Evolutionary conservation across 2,113 vertebrate genomes (phyloP).

Genomic region (Mesocricetus auratus): DNA sequence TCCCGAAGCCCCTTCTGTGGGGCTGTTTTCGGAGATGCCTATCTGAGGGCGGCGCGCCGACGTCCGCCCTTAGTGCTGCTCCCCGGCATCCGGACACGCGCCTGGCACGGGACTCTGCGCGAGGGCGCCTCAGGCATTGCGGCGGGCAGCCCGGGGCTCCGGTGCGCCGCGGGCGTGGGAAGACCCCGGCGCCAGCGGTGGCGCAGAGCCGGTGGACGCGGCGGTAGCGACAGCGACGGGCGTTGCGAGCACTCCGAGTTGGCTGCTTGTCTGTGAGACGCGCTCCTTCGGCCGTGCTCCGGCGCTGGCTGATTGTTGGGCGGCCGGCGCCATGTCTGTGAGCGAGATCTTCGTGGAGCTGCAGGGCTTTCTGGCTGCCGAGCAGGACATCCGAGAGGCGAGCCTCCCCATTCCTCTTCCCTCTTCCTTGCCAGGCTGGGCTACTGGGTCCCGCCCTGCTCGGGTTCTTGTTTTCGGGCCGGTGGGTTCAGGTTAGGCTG

Average conservation of each 20-base stretch:
- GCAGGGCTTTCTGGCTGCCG: slow-evolving; percentile 93
- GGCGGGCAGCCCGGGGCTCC: neutral
- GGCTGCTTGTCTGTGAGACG: neutral
- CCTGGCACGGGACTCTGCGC: slow-evolving; percentile 78
- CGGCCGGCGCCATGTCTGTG: slow-evolving; percentile 91
- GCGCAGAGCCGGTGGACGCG: neutral
- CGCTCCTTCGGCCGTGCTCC: neutral
- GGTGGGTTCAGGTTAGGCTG: neutral
- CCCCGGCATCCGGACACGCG: slow-evolving; percentile 34
- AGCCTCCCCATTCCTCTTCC: neutral
- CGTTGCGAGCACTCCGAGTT: neutral
- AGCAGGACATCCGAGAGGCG: slow-evolving; percentile 97
- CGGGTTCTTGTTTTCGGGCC: neutral
- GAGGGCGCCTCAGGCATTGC: slow-evolving; percentile 40
- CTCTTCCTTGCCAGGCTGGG: neutral
- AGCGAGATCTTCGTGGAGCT: slow-evolving; percentile 95
- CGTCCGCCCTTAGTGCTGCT: too few species aligned
- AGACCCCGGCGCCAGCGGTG: slow-evolving; percentile 55
- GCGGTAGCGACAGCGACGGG: neutral
- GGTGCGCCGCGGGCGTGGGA: slow-evolving; percentile 19
- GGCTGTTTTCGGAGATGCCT: neutral
- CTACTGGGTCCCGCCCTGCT: neutral
- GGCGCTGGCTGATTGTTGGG: neutral
- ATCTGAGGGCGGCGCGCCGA: neutral
- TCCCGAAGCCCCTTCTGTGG: neutral